Conservation (phyloP, 2,888 invertebrate genomes). For the Eupsilia transversa region DNA sequence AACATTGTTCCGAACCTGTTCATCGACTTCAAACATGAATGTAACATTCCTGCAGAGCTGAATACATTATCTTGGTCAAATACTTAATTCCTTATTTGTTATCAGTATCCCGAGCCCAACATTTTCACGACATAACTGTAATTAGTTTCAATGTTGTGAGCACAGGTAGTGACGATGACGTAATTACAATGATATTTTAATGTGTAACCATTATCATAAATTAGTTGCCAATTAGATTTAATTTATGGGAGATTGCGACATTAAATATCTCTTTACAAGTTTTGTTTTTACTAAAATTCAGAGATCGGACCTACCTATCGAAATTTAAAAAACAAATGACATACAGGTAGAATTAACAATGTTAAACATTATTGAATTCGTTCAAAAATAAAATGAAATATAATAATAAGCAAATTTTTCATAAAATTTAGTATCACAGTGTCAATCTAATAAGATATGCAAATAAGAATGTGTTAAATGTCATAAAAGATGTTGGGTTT, state of each 20-base stretch:
- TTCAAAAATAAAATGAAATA: slow-evolving; percentile 8
- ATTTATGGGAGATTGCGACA: slow-evolving; percentile 82
- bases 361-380: slow-evolving; percentile 13
- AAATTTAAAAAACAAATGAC: slow-evolving; percentile 56
- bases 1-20: slow-evolving; percentile 60
- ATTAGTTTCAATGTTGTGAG: slow-evolving; percentile 56
- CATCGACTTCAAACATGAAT: slow-evolving; percentile 51
- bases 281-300: slow-evolving; percentile 65
- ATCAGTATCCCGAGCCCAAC: slow-evolving; percentile 48
- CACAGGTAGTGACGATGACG: slow-evolving; percentile 74
- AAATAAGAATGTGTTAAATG: slow-evolving; percentile 46
- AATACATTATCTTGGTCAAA: slow-evolving; percentile 50
- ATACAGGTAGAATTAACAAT: slow-evolving; percentile 30
- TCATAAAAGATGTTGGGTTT: slow-evolving; percentile 26
- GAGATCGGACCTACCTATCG: slow-evolving; percentile 52
- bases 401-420: slow-evolving; percentile 1
- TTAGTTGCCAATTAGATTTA: slow-evolving; percentile 83
- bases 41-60: slow-evolving; percentile 44
- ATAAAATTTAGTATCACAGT: slow-evolving; percentile 10
- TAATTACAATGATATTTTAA: slow-evolving; percentile 83
- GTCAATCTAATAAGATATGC: slow-evolving; percentile 56
- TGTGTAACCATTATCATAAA: slow-evolving; percentile 85
- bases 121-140: slow-evolving; percentile 63
- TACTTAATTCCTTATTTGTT: slow-evolving; percentile 54
- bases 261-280: slow-evolving; percentile 70